Percentiles rank a stretch among this genome's conserved stretches.
phyloP scores from a whole-genome alignment of 2,888 invertebrate genomes.

The Agriopis leucophaearia region DNA sequence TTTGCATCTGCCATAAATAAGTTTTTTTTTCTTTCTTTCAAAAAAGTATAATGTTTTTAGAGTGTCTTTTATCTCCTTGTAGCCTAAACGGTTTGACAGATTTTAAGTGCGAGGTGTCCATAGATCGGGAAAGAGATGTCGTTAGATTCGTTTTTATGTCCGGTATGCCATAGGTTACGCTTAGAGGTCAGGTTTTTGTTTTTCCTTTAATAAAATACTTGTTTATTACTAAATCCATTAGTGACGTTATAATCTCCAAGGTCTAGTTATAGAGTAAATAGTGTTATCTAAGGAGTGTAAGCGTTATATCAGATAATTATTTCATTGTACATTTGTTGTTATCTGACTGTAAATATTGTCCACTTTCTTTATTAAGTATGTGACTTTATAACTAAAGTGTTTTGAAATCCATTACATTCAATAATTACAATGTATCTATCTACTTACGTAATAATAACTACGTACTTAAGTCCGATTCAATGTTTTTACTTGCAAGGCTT shows the following conservation, averaged over 20 bases:
- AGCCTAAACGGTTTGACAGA: too few relatives aligned
- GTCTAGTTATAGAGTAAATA: constrained; percentile 8
- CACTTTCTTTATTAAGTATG: constrained; percentile 17
- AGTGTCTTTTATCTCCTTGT: too few relatives aligned
- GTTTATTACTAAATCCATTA: neutral
- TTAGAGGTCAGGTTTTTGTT: too few relatives aligned
- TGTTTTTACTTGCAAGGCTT: constrained; percentile 33
- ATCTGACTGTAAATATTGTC: constrained; percentile 8
- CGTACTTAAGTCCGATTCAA: constrained; percentile 30
- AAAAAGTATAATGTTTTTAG: too few relatives aligned
- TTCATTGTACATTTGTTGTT: constrained; percentile 7
- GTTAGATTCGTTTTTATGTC: too few relatives aligned
- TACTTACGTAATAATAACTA: neutral
- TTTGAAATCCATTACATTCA: neutral
- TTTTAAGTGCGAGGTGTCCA: too few relatives aligned
- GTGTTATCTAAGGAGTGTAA: constrained; percentile 4
- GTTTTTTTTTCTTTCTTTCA: too few relatives aligned
- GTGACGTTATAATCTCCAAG: constrained; percentile 6
- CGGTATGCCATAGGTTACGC: too few relatives aligned
- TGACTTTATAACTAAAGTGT: neutral
- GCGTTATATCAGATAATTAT: constrained; percentile 10
- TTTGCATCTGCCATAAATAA: too few relatives aligned
- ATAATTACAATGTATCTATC: neutral
- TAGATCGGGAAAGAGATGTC: too few relatives aligned
- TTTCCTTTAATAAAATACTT: neutral